These are phyloP conservation scores for Epinotia nisella DNA, from an alignment of 2,888 invertebrate species.

Conservation along the genomic window DNA sequence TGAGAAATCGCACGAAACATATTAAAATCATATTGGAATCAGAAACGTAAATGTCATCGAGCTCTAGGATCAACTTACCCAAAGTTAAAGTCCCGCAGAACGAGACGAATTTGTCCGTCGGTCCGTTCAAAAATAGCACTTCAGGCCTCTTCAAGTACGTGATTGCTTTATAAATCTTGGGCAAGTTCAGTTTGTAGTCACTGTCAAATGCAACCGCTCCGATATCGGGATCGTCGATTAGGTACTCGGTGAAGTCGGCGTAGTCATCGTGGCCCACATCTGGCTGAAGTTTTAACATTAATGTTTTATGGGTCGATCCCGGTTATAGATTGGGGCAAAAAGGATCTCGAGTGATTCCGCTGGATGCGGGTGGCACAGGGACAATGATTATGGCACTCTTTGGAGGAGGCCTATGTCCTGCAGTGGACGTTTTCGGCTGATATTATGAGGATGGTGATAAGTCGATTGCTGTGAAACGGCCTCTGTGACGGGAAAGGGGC, in stretches of 20 bases:
- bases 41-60: too few relatives aligned
- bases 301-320: not conserved
- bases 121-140: constrained; percentile 80
- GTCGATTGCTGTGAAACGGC: too few relatives aligned
- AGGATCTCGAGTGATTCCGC: too few relatives aligned
- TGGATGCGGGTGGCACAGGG: too few relatives aligned
- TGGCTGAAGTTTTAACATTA: constrained; percentile 57
- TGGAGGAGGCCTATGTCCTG: too few relatives aligned
- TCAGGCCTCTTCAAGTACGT: constrained; percentile 78
- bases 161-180: constrained; percentile 78
- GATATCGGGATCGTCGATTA: constrained; percentile 73
- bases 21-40: too few relatives aligned
- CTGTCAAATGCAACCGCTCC: constrained; percentile 86
- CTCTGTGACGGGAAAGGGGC: too few relatives aligned
- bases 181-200: constrained; percentile 77
- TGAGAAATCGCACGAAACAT: not conserved
- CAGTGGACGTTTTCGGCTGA: too few relatives aligned
- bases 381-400: too few relatives aligned
- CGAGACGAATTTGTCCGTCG: constrained; percentile 74
- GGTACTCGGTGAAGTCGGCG: constrained; percentile 59
- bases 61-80: constrained; percentile 59
- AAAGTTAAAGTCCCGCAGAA: too few relatives aligned
- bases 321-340: too few relatives aligned
- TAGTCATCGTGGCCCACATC: constrained; percentile 59
- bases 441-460: too few relatives aligned